phyloP scores from a whole-genome alignment of 2,888 invertebrate species.

The Parnassius smintheus region DNA sequence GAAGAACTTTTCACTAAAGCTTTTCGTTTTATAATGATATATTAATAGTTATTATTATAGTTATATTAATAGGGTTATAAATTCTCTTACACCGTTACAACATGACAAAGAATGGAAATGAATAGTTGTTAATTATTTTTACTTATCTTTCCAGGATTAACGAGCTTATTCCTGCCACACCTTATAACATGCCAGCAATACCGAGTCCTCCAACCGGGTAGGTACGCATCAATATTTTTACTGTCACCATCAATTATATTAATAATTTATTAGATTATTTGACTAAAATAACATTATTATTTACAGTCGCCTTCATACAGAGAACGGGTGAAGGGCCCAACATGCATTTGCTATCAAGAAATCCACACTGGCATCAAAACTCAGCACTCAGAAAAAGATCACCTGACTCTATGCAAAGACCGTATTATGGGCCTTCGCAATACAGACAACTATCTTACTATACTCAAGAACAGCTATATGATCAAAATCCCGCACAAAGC shows the following conservation, averaged over 20 bases:
- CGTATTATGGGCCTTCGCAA: conserved; percentile 17
- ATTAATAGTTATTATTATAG: no score
- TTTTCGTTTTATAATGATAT: no score
- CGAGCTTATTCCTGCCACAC: conserved; percentile 42
- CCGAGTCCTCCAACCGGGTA: conserved; percentile 70
- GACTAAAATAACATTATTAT: not conserved
- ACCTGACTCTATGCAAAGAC: conserved; percentile 44
- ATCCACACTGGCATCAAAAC: conserved; percentile 68
- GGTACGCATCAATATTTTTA: conserved; percentile 71
- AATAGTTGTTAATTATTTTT: not conserved
- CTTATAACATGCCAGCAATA: conserved; percentile 56
- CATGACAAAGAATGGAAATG: no score
- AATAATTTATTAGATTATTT: conserved; percentile 12
- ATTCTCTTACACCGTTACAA: no score
- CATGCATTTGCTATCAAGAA: conserved; percentile 51
- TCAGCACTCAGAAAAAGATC: conserved; percentile 69
- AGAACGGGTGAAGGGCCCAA: conserved; percentile 54
- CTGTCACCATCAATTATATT: not conserved
- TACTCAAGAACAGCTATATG: conserved; percentile 33
- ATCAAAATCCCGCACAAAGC: conserved; percentile 36
- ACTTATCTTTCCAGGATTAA: conserved; percentile 57
- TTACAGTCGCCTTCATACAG: conserved; percentile 61
- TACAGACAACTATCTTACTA: conserved; percentile 33
- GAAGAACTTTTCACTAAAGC: no score
- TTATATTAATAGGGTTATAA: no score